These are phyloP conservation scores for Diplosoma virens DNA, from an alignment of 23 tunicate genomes.

Conservation along the genomic window DNA sequence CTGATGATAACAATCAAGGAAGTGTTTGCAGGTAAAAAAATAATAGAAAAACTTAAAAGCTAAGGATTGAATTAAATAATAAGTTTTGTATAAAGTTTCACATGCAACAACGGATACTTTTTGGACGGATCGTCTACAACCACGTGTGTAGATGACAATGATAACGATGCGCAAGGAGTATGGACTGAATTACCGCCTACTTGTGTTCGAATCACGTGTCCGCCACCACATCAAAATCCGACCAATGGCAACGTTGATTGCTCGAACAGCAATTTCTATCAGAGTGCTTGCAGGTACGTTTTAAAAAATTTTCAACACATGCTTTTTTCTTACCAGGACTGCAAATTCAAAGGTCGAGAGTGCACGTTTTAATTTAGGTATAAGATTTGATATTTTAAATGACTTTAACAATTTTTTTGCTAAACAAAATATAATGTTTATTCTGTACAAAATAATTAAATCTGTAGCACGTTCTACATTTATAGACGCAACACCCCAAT, in stretches of 20 bases:
- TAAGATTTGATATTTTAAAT: too few species aligned
- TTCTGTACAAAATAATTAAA: too few species aligned
- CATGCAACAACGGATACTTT: slow-evolving; percentile 14
- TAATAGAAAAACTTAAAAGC: not conserved
- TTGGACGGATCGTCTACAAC: slow-evolving; percentile 18
- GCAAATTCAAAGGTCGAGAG: too few species aligned
- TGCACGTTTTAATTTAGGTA: too few species aligned
- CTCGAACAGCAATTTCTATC: slow-evolving; percentile 25
- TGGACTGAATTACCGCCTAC: slow-evolving; percentile 32
- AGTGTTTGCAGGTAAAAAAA: slow-evolving; percentile 45
- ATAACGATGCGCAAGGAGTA: slow-evolving; percentile 34
- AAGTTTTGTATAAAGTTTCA: not conserved
- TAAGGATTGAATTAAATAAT: not conserved
- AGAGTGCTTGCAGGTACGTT: slow-evolving; percentile 42
- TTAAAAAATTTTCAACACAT: too few species aligned
- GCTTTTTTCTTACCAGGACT: too few species aligned
- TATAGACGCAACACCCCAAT: too few species aligned
- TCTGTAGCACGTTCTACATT: too few species aligned
- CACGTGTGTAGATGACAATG: slow-evolving; percentile 29
- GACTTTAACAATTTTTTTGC: too few species aligned
- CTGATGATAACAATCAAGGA: slow-evolving; percentile 17
- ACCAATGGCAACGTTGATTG: slow-evolving; percentile 49
- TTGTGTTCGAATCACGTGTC: slow-evolving; percentile 33
- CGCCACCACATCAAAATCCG: slow-evolving; percentile 41
- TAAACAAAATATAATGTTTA: too few species aligned